Base-by-base conservation (phyloP, 2,797 vertebrate genomes). In the Dipus sagitta region DNA sequence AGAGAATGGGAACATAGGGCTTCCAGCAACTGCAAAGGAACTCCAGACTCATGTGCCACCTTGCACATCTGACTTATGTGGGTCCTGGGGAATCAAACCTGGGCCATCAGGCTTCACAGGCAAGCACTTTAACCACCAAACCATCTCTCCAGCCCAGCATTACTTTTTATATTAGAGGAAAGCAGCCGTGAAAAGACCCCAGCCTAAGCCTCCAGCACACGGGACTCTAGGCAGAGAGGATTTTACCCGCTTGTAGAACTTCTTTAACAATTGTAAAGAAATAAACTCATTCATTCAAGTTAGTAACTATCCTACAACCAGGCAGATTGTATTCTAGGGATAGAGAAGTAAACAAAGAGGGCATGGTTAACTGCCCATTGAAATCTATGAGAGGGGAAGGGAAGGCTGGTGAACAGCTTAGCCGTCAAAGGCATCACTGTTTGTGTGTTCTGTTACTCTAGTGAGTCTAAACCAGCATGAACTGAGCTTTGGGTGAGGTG, bases 321-420 rank as follows among this genome's bases (percentile, higher is more conserved):
- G 23, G 8, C 6, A 15, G 54, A 13, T 30, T 17, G 17, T 65
- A 1, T 17, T 1, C 30, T 11, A 24, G 47, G 70, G 32, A 10
- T 34, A 20, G 28, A 62, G 60, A 80, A 68, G 24, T 38, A 21
- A 42, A 28, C 11, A 62, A n/a, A 82, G 18, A 4, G 6, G 24
- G 26, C 28, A 0, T 21, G 21, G 47, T 12, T 42, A 11, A 3
- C 20, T 3, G 0, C 1, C 26, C 32, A 2, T 4, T 42, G 74
- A 38, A 26, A 52, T 47, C 52, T 28, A 28, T 1, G 62, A 32
- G 78, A 42, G 14, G 12, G 6, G 47, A 72, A n/a, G 6, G 9
- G 38, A 65, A 86, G 38, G n/a, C n/a, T 42, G 75, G 12, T n/a
- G 24, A 65, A 38, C 2, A 21, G 0, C 10, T 24, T 5, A 71